Evolutionary conservation across 1,140 invertebrate genomes (phyloP), one percentile per base, ranked within the genome.

Genomic region (Fopius arisanus): DNA sequence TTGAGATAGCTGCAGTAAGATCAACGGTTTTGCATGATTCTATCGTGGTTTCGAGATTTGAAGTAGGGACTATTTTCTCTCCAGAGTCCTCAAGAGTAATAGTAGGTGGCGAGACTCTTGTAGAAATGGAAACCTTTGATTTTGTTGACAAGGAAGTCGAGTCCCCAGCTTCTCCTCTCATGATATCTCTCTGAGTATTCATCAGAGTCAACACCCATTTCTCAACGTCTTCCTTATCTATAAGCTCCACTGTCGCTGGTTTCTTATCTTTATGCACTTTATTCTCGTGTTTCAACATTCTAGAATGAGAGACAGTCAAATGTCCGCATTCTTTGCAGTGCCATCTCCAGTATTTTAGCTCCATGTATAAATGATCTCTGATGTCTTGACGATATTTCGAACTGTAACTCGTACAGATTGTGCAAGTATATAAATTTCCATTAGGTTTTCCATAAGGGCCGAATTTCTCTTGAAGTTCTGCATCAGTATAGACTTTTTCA

Each of bases 331-430:
- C 63, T 26, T 79, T 79, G 29, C 87, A 88, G 0, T 80, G 66
- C 81, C 81, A 88, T 29, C 86, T 89, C 14, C 83, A 79, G 75
- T 90, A 91, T 26, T 89, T 86, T 2, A 91, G 76, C 75, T 91
- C 90, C 23, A 89, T 84, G 67, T 86, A 91, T 26, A 92, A 75
- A 80, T 92, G 91, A 74, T 89, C 87, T 12, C 87, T 81, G 74
- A 91, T 87, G 37, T 90, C 88, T 3, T 86, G 80, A n/a, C 87
- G 85, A 37, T 88, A 87, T 21, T 85, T 89, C 0, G 89, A 87
- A 67, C 88, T 88, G 73, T 88, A 91, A 6, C 80, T 73, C 6
- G 83, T 79, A 73, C 91, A 92, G n/a, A 90, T 79, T 0, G 90
- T 88, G 78, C 91, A 92, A 26, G 80, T 79, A 71, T 86, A 90